phyloP scores from a whole-genome alignment of 2,888 invertebrate species.

The Petrolisthes manimaculis region DNA sequence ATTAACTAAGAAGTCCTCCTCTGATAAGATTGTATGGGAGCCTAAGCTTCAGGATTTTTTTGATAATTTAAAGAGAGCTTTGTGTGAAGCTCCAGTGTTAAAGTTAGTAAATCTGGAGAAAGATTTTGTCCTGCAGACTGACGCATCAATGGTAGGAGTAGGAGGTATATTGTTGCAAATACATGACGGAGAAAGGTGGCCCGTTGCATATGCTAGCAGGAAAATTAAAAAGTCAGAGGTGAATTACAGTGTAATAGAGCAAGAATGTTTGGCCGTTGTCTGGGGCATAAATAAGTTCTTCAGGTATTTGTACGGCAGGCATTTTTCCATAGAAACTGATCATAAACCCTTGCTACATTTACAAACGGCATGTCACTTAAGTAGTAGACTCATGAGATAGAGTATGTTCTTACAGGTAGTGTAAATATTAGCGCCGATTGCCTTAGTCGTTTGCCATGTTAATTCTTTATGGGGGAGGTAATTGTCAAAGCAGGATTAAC shows the following conservation, averaged over 20 bases:
- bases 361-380: background rate
- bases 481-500: too few species aligned
- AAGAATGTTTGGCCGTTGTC: constrained; percentile 4
- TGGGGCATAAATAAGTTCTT: background rate
- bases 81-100: background rate
- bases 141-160: background rate
- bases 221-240: background rate
- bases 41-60: background rate
- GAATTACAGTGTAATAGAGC: background rate
- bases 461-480: too few species aligned
- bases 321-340: background rate
- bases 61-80: background rate
- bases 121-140: constrained; percentile 6
- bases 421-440: background rate
- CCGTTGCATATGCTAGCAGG: background rate
- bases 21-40: background rate
- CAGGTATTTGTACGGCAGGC: background rate
- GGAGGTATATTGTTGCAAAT: background rate
- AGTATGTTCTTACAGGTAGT: background rate
- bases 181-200: background rate
- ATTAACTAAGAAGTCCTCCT: background rate
- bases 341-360: background rate
- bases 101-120: background rate
- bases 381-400: background rate
- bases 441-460: background rate